A percentile compares a stretch with the other conserved stretches of the same genome.
These are phyloP conservation scores for Cebidichthys violaceus DNA, from an alignment of 2,113 vertebrate species.

Conservation along the genomic window DNA sequence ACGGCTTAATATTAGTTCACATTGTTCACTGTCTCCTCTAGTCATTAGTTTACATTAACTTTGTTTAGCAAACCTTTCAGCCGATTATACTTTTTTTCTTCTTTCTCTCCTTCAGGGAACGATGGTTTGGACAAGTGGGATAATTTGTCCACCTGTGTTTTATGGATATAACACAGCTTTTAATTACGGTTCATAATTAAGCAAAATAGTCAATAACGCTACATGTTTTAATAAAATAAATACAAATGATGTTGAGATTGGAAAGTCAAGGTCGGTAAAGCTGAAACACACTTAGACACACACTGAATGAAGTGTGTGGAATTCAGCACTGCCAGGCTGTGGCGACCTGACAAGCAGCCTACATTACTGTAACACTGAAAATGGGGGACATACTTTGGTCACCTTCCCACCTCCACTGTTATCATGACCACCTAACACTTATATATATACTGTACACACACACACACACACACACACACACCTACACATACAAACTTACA, in stretches of 20 bases:
- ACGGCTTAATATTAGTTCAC: conserved; percentile 26
- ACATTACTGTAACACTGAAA: background rate
- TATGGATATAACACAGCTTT: conserved; percentile 11
- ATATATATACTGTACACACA: background rate
- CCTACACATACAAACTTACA: background rate
- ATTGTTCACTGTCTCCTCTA: conserved; percentile 27
- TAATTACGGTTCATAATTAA: background rate
- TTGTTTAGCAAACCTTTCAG: background rate
- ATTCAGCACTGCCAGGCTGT: background rate
- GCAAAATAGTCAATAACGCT: conserved; percentile 1
- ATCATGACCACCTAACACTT: background rate
- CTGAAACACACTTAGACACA: background rate
- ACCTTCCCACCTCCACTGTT: background rate
- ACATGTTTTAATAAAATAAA: background rate
- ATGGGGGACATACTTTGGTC: background rate
- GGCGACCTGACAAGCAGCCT: background rate
- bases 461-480: background rate
- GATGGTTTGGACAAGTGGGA: background rate
- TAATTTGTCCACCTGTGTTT: conserved; percentile 15
- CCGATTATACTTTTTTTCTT: background rate
- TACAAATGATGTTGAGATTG: background rate
- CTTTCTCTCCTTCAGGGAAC: background rate
- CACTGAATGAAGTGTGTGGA: background rate
- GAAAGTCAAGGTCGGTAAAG: background rate
- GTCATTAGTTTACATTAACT: conserved; percentile 41